These are phyloP conservation scores for Halichoerus grypus DNA, from an alignment of 2,113 vertebrate species.

Conservation along the genomic window DNA sequence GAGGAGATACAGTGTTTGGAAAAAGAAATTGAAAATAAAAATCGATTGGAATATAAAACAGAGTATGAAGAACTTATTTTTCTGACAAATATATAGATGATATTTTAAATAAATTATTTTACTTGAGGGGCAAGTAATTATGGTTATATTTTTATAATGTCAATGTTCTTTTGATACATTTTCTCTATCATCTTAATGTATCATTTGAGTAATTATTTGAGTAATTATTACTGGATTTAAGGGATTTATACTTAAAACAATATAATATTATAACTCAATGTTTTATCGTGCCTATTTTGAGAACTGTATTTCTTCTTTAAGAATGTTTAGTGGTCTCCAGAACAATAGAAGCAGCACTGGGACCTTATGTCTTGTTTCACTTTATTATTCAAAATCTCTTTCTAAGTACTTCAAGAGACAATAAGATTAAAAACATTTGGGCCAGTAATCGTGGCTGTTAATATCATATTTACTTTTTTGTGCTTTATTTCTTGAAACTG, in stretches of 20 bases:
- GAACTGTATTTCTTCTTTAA: neutral
- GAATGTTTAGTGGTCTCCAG: neutral
- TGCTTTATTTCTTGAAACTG: neutral
- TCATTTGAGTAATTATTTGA: neutral
- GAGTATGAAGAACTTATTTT: constrained; percentile 2
- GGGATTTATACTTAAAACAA: neutral
- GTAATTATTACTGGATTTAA: constrained; percentile 24
- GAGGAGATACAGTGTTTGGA: neutral
- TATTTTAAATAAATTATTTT: constrained; percentile 44
- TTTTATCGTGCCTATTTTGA: constrained; percentile 2
- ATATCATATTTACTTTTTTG: neutral
- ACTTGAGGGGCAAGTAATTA: neutral
- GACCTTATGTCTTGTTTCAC: neutral
- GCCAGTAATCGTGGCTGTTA: neutral
- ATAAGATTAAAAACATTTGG: neutral
- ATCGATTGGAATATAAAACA: neutral
- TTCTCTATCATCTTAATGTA: neutral
- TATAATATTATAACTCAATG: neutral
- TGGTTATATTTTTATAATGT: constrained; percentile 22
- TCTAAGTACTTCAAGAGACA: neutral
- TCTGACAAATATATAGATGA: neutral
- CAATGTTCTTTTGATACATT: neutral
- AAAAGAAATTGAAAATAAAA: constrained; percentile 46
- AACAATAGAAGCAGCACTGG: neutral
- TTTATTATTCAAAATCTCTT: constrained; percentile 33